Base-by-base conservation (phyloP, 2,888 invertebrate species). In the Drosophila helvetica region DNA sequence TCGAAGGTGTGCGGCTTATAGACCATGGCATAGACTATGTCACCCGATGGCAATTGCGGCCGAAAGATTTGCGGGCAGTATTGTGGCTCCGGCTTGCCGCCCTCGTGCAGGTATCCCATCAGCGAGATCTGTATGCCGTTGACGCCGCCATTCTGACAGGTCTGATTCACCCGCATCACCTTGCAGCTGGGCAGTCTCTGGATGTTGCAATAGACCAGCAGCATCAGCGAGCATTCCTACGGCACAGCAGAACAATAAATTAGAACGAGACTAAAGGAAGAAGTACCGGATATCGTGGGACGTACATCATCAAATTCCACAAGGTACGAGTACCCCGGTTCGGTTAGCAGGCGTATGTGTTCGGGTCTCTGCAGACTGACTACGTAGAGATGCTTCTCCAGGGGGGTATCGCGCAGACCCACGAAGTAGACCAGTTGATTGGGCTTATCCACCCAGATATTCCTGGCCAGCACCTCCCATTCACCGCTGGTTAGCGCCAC, bases 311-410 rank as follows among this genome's bases (percentile, higher is more conserved):
- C 96, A 79, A 97, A 95, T 79, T 96, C 95, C 0, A 97, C 95
- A 25, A 94, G 94, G 92, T 98, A 97, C 8, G 98, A 98, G 91
- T 95, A 96, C 1, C 98, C 98, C 0, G 95, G 95, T 69, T 95
- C 93, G 0, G 98, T 98, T 10, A 98, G 93, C 58, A 98, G 92
- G 53, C 95, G 93, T 62, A 96, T 94, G 80, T 96, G 94, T 72
- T 95, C 94, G 0, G 97, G 96, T 46, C 94, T 92, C 27, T 94
- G 93, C 60, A 96, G 91, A 8, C 96, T 95, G 4, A 96, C 96
- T 3, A 95, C 97, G 93, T 98, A 99, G 86, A 98, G 93, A 91
- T 99, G 99, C 77, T 97, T 96, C 92, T 99, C 98, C 70, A 99
- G 92, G 0, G 98, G 98, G 5, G 97, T 96, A 92, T 99, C 98